Evolutionary conservation across 2,888 invertebrate genomes (phyloP).

Genomic region (Cerceris rybyensis): DNA sequence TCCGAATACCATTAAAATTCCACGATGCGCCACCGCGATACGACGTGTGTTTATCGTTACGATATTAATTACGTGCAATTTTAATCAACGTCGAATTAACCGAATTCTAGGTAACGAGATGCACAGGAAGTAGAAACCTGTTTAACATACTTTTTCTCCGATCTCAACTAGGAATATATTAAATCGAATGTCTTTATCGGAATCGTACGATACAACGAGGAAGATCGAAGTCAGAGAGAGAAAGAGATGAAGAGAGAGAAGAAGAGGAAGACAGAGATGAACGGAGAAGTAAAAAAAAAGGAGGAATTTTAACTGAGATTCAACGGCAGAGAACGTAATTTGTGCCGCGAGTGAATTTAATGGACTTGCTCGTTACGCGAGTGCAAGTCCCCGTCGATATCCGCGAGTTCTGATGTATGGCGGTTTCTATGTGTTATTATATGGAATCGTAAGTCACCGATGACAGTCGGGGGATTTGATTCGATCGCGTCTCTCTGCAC

Average conservation of each 20-base stretch:
- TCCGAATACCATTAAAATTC: not conserved
- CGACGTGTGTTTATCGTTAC: constrained; percentile 21
- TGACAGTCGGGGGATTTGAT: not conserved
- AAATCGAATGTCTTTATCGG: constrained; percentile 5
- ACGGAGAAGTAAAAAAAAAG: not conserved
- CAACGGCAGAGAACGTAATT: not conserved
- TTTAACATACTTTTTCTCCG: constrained; percentile 15
- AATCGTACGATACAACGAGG: not conserved
- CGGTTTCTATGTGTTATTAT: not conserved
- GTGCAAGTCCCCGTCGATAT: not conserved
- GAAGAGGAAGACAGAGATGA: no score
- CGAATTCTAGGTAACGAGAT: not conserved
- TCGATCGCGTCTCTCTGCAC: not conserved
- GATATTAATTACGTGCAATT: constrained; percentile 24
- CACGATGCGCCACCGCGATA: not conserved
- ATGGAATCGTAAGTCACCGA: not conserved
- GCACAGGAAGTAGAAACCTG: not conserved
- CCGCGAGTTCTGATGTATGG: not conserved
- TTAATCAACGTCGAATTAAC: constrained; percentile 20
- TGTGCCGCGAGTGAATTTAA: not conserved
- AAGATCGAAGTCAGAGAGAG: not conserved
- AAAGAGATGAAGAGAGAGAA: no score
- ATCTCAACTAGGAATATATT: constrained; percentile 1
- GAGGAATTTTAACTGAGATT: not conserved
- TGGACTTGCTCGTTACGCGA: not conserved